Percentiles rank a stretch among this genome's conserved stretches.
phyloP scores from a whole-genome alignment of 2,888 invertebrate genomes.

The Eugnorisma glareosa region DNA sequence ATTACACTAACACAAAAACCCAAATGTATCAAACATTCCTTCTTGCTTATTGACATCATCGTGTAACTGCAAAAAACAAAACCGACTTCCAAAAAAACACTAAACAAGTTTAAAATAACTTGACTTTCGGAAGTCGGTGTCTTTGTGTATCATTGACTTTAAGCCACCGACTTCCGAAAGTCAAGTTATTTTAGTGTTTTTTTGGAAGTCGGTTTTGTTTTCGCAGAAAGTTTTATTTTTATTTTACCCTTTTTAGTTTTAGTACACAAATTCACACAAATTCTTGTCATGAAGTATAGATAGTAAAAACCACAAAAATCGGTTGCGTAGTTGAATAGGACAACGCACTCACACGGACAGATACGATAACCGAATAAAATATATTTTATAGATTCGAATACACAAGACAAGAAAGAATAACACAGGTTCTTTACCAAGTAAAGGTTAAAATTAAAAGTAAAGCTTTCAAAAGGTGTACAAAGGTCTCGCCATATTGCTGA shows the following conservation, averaged over 20 bases:
- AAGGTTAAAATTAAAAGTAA: neutral
- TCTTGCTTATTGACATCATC: neutral
- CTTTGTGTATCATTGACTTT: too few relatives aligned
- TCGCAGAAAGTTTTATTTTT: too few relatives aligned
- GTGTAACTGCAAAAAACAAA: too few relatives aligned
- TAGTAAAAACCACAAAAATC: neutral
- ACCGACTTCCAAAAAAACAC: too few relatives aligned
- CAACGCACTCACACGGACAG: neutral
- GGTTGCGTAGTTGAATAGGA: neutral
- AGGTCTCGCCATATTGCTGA: neutral
- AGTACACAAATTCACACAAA: too few relatives aligned
- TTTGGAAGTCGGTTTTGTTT: too few relatives aligned
- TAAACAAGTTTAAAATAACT: too few relatives aligned
- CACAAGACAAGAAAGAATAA: neutral
- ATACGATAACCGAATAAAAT: neutral
- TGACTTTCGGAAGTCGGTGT: too few relatives aligned
- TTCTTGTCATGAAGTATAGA: too few relatives aligned
- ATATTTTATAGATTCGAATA: neutral
- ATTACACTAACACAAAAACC: neutral
- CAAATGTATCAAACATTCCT: neutral
- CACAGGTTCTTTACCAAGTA: neutral
- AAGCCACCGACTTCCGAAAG: too few relatives aligned
- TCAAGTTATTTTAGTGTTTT: too few relatives aligned
- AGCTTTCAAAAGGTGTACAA: neutral
- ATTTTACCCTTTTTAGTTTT: too few relatives aligned